Evolutionary conservation across 2,113 vertebrate species (phyloP), one percentile per base, ranked within the genome.

Genomic region (Cyrtonyx montezumae): DNA sequence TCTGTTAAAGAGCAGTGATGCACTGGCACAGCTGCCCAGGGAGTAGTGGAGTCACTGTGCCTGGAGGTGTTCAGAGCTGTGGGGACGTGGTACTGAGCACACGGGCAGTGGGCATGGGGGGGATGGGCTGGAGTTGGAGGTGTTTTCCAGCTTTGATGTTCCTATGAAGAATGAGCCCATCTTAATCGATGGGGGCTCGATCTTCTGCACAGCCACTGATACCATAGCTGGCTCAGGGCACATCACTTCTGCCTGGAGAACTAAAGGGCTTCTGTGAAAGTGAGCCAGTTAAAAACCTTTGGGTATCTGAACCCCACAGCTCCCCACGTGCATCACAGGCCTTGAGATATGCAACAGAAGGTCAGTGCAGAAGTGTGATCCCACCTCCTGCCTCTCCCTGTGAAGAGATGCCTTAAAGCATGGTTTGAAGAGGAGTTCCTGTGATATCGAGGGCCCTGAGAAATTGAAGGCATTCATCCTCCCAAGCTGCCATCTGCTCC

Each of bases 381-480:
- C 61, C 51, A 21, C 68, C 40, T 83, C 49, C 8, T 21, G 7
- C 32, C 42, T 43, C 77, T 26, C 37, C 2, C 0, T 4, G 53
- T 32, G 75, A 37, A 82, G 79, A 19, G 2, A 23, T 2, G 3
- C n/a, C 81, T 82, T 4, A 42, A 11, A 55, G 67, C 70, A 63
- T 12, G 1, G 42, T 81, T 79, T 11, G 1, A 90, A 77, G 46
- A 21, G 26, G 30, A 70, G 42, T 9, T 76, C 40, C 36, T 36
- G 28, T 45, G 32, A 21, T 16, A 13, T 16, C 62, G 63, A 46
- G 28, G 45, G 53, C 71, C 53, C 28, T 46, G 48, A 79, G 80
- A 93, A 94, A 90, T 48, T 65, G 56, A n/a, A 93, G n/a, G 6
- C 42, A 6, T 87, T 93, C 79, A 77, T 91, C 80, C 74, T 90